Evolutionary conservation across 2,797 vertebrate species (phyloP).

Genomic region (Salarias fasciatus): DNA sequence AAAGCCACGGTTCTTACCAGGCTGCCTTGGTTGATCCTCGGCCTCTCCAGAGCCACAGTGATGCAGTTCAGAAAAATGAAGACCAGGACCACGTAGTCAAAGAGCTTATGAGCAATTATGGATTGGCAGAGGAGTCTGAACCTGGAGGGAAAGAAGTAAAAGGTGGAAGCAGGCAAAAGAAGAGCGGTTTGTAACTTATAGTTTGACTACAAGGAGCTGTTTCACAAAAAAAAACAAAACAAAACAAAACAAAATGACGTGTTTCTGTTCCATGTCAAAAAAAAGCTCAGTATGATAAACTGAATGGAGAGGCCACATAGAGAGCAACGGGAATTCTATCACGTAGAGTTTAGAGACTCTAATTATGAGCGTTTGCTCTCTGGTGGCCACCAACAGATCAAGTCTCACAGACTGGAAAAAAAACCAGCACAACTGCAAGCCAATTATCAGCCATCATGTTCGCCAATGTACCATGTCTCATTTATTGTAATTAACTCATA

Average conservation of each 20-base stretch:
- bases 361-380: neutral
- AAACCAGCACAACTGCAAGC: too few species aligned
- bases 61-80: conserved; percentile 99
- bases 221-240: too few species aligned
- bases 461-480: neutral
- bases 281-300: neutral
- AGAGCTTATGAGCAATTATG: conserved; percentile 95
- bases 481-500: neutral
- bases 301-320: neutral
- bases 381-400: neutral
- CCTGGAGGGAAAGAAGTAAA: conserved; percentile 69
- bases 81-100: conserved; percentile 93
- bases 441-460: neutral
- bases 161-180: too few species aligned
- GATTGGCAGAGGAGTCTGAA: conserved; percentile 94
- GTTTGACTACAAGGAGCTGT: too few species aligned
- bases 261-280: too few species aligned
- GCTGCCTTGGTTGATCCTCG: conserved; percentile 91
- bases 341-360: neutral
- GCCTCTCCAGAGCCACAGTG: conserved; percentile 96
- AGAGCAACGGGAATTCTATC: neutral
- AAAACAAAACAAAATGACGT: too few species aligned
- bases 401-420: neutral
- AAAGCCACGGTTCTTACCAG: conserved; percentile 77
- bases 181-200: too few species aligned